Percentiles rank a stretch among this genome's conserved stretches.
Evolutionary conservation across 2,797 vertebrate genomes (phyloP).

Genomic region (Rhyacichthys aspro): DNA sequence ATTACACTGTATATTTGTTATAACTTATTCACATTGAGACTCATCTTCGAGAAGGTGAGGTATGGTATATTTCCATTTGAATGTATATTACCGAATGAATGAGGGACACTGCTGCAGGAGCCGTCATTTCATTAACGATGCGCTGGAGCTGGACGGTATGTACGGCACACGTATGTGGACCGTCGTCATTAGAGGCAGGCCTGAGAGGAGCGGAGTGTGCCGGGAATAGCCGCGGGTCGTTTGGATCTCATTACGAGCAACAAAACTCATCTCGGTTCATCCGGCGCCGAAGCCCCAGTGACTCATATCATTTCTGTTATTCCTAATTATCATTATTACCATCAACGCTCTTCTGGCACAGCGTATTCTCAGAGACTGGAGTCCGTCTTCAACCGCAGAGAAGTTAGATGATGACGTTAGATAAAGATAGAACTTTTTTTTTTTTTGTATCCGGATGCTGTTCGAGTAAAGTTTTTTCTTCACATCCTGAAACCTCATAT

Average conservation of each 20-base stretch:
- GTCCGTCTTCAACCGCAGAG: constrained; percentile 28
- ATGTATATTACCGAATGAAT: background rate
- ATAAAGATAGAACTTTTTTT: no score
- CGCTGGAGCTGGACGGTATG: constrained; percentile 2
- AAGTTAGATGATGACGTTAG: constrained; percentile 21
- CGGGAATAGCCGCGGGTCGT: constrained; percentile 41
- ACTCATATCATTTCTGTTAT: constrained; percentile 41
- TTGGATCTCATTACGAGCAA: constrained; percentile 50
- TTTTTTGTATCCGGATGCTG: no score
- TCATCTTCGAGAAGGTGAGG: no score
- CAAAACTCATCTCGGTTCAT: constrained; percentile 36
- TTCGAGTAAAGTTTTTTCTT: no score
- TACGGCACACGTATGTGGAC: background rate
- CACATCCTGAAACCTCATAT: no score
- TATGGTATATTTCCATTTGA: background rate
- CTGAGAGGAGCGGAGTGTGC: constrained; percentile 15
- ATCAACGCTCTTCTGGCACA: constrained; percentile 72
- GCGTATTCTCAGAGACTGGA: constrained; percentile 33
- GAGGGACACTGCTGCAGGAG: background rate
- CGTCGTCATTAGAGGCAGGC: constrained; percentile 11
- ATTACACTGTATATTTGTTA: no score
- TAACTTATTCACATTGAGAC: no score
- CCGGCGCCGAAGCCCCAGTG: constrained; percentile 26
- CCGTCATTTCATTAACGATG: background rate
- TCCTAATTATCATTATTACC: constrained; percentile 54